Base-by-base conservation (phyloP, 2,888 invertebrate genomes). In the Rhagophthalmus giganteus region DNA sequence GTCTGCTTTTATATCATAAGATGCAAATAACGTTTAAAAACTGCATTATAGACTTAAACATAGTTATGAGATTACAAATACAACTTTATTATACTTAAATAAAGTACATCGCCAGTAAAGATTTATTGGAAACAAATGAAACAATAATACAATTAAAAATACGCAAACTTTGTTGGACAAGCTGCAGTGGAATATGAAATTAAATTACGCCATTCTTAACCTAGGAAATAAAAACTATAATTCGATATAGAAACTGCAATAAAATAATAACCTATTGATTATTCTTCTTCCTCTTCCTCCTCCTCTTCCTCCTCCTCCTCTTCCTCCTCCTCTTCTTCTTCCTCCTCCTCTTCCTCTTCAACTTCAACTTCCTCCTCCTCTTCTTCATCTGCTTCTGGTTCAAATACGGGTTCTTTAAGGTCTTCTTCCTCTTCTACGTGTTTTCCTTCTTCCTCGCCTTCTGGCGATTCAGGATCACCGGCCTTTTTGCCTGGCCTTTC, bases 401-500 rank as follows among this genome's bases (percentile, higher is more conserved):
- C 85, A 67, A 79, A 79, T 35, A 76, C 72, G 57, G 81, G 84
- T 65, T 85, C 84, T 59, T 73, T 74, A 40, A 75, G 57, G 47
- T 72, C 72, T 32, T 87, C 86, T 54, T 84, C 81, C 44, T 84
- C 82, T 62, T 88, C 86, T 58, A 85, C 85, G 58, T 81, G 85
- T 81, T 89, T 89, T 71, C 87, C 86, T 74, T 89, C 89, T 71
- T 91, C 91, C 76, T 92, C 93, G 65, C 91, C 94, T 69, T 93
- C 94, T 57, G 94, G 94, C 69, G 92, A 88, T 63, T 93, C 93
- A 61, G 86, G 85, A 61, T 90, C 93, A 61, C 88, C 92, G 76
- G 86, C 76, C 82, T 92, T 94, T 79, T 91, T 93, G 82, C 93
- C 93, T 63, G 93, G 93, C 78, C 93, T 83, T 79, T 94, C 94